Evolutionary conservation across 2,888 invertebrate species (phyloP).

Genomic region (Proisotoma minuta): DNA sequence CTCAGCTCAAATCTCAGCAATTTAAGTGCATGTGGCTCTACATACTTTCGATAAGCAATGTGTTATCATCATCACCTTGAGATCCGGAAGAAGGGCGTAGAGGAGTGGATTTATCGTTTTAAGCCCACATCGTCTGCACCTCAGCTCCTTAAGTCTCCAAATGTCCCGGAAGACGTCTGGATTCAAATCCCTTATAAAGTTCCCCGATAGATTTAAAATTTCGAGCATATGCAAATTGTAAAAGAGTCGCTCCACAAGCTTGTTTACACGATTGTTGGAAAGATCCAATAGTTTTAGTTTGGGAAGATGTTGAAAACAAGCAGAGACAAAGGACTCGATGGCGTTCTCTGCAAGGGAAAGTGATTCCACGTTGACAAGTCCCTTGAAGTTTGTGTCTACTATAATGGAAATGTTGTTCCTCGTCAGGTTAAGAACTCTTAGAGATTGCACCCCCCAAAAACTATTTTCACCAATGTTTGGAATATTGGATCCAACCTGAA

Average conservation of each 20-base stretch:
- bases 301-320: slow-evolving; percentile 68
- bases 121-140: slow-evolving; percentile 68
- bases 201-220: slow-evolving; percentile 68
- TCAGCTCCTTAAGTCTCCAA: slow-evolving; percentile 65
- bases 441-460: slow-evolving; percentile 69
- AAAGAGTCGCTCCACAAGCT: slow-evolving; percentile 68
- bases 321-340: slow-evolving; percentile 69
- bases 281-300: slow-evolving; percentile 64
- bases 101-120: slow-evolving; percentile 71
- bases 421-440: slow-evolving; percentile 63
- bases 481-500: slow-evolving; percentile 58
- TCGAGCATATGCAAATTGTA: slow-evolving; percentile 67
- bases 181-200: slow-evolving; percentile 67
- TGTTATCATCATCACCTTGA: too few species aligned
- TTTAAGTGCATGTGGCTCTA: too few species aligned
- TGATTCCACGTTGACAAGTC: slow-evolving; percentile 66
- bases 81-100: slow-evolving; percentile 68
- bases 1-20: too few species aligned
- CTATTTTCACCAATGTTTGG: slow-evolving; percentile 73
- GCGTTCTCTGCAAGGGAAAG: slow-evolving; percentile 69
- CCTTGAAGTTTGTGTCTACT: slow-evolving; percentile 70
- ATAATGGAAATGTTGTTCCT: slow-evolving; percentile 66
- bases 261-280: slow-evolving; percentile 63
- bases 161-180: slow-evolving; percentile 60
- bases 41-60: too few species aligned